phyloP scores from a whole-genome alignment of 2,888 invertebrate species.

The Microplitis manilae region DNA sequence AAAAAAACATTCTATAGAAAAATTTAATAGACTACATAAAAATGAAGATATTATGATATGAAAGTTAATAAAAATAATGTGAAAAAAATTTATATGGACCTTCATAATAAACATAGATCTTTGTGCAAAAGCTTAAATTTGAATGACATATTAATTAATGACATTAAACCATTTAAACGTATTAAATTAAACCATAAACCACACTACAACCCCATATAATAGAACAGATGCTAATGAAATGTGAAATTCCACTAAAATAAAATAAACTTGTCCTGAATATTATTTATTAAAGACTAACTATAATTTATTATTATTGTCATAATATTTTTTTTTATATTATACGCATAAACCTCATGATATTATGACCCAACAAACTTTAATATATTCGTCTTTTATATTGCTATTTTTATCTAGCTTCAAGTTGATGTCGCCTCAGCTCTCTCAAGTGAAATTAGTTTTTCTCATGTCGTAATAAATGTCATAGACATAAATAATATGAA shows the following conservation, averaged over 20 bases:
- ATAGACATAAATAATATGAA: not conserved
- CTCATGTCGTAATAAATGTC: not conserved
- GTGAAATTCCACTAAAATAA: not conserved
- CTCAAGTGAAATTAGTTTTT: not conserved
- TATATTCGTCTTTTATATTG: not conserved
- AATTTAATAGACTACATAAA: too few relatives aligned
- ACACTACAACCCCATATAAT: not conserved
- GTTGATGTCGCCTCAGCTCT: not conserved
- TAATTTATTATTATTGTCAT: not conserved
- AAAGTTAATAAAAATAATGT: not conserved
- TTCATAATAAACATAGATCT: not conserved
- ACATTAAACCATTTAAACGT: not conserved
- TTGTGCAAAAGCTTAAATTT: not conserved
- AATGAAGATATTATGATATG: not conserved
- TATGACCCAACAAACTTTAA: not conserved
- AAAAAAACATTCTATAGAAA: too few relatives aligned
- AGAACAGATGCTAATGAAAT: not conserved
- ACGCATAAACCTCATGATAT: not conserved
- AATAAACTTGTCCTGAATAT: not conserved
- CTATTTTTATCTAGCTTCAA: not conserved
- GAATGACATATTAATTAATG: not conserved
- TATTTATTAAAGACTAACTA: not conserved
- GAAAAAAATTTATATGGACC: not conserved
- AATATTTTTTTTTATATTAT: not conserved
- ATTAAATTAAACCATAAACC: not conserved